Evolutionary conservation across 1,140 invertebrate genomes (phyloP), one percentile per base, ranked within the genome.

Genomic region (Rhyacophila brunnea): DNA sequence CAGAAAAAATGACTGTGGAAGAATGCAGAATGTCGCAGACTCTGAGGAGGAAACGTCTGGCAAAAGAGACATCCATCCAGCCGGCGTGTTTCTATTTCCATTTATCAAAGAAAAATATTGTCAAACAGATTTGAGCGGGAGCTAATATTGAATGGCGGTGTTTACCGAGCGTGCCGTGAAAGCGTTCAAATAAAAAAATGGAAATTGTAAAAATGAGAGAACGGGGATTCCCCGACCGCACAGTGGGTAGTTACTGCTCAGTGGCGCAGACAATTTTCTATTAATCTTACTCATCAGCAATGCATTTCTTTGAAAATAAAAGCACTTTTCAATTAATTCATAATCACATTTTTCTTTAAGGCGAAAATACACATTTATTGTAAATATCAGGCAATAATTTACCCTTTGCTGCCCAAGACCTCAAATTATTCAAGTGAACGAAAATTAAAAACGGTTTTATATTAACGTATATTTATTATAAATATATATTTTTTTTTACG

Each of bases 61-160:
- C 58, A 50, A 64, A 64, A 62, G 59, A 64, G 61, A 64, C 61
- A 59, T 59, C 28, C 49, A 58, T 53, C 61, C 56, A 53, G 45
- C 13, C 50, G 50, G 60, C 40, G 48, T 62, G 42, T 64, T 59
- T 55, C 61, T 55, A 53, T 64, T 64, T 58, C 51, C 61, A 64
- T 64, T 64, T 64, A 64, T 64, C 61, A 64, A 64, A 64, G 52
- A 63, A 63, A 58, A 58, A 60, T 51, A 60, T 60, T 49, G 58
- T 60, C 58, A 54, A 49, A 54, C 58, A 60, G 58, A 60, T 60
- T 60, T 60, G 58, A 54, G 45, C 50, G 43, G 58, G 49, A 60
- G 58, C 58, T 60, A 60, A 60, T 60, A 60, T 60, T 60, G 58
- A 60, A 60, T 54, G 58, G 58, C 20, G 45, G 58, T 60, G 58